These are phyloP conservation scores for Peucedramus taeniatus DNA, from an alignment of 2,113 vertebrate species.

Conservation along the genomic window DNA sequence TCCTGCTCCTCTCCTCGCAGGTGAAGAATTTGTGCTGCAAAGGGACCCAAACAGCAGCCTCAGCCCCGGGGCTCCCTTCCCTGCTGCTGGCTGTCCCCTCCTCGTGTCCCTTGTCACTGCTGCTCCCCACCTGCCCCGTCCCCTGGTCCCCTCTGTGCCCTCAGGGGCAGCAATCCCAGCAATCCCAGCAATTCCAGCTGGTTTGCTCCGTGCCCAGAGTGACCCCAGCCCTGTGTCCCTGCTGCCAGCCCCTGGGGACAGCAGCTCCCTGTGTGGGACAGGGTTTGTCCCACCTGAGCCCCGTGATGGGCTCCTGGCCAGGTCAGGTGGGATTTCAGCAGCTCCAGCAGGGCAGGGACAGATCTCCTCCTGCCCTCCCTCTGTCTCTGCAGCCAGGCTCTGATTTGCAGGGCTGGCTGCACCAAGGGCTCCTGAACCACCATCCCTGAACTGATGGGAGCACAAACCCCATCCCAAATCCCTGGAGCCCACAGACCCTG, in stretches of 20 bases:
- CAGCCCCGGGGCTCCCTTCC: not conserved
- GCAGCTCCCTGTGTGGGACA: not conserved
- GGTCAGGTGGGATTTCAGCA: accelerated
- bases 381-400: no score
- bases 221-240: not conserved
- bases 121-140: not conserved
- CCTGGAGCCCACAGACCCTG: no score
- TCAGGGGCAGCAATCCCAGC: accelerated
- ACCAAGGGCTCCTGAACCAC: accelerated
- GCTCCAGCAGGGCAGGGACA: not conserved
- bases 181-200: accelerated
- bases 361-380: accelerated
- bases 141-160: accelerated
- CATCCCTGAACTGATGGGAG: accelerated
- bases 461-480: not conserved
- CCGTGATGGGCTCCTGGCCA: not conserved
- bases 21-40: conserved; percentile 72
- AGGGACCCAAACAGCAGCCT: not conserved
- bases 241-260: not conserved
- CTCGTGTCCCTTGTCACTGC: not conserved
- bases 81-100: not conserved
- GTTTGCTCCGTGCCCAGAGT: accelerated
- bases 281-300: not conserved
- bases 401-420: not conserved
- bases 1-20: conserved; percentile 72